Percentiles rank a stretch among this genome's conserved stretches.
Conservation (phyloP, 2,888 invertebrate species). For the Gisinianus flammeolus region DNA sequence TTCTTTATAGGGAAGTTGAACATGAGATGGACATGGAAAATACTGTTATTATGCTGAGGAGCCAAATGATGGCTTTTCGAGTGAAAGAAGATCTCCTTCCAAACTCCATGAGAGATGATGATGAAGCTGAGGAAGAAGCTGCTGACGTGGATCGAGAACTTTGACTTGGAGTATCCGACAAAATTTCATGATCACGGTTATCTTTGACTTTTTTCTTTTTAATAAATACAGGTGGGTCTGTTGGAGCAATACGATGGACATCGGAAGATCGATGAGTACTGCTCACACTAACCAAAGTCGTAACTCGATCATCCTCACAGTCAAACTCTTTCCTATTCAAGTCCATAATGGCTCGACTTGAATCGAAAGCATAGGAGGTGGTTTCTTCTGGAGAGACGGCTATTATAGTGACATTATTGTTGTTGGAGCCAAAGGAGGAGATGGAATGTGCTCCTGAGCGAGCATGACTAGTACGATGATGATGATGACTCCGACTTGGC, state of each 20-base stretch:
- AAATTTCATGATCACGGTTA: neutral
- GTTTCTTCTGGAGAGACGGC: constrained; percentile 49
- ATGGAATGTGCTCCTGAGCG: neutral
- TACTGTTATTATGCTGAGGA: neutral
- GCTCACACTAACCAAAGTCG: neutral
- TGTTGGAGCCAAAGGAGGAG: neutral
- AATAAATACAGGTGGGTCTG: constrained; percentile 11
- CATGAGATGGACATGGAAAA: constrained; percentile 1
- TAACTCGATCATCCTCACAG: constrained; percentile 37
- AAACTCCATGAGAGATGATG: neutral
- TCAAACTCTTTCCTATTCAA: constrained; percentile 50
- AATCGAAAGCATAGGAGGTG: constrained; percentile 50
- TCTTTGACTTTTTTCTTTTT: constrained; percentile 7
- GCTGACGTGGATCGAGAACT: constrained; percentile 7
- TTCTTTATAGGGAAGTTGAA: neutral
- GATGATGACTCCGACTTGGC: constrained; percentile 9
- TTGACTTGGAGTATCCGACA: constrained; percentile 27
- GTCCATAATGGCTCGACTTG: constrained; percentile 43
- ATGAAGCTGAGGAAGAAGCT: neutral
- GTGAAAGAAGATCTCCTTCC: neutral
- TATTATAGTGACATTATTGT: constrained; percentile 44
- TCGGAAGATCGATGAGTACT: neutral
- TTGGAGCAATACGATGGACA: neutral
- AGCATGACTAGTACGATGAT: neutral
- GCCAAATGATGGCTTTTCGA: neutral